Percentiles rank a stretch among this genome's conserved stretches.
These are phyloP conservation scores for Drosophila ezoana DNA, from an alignment of 2,888 invertebrate species.

Conservation along the genomic window DNA sequence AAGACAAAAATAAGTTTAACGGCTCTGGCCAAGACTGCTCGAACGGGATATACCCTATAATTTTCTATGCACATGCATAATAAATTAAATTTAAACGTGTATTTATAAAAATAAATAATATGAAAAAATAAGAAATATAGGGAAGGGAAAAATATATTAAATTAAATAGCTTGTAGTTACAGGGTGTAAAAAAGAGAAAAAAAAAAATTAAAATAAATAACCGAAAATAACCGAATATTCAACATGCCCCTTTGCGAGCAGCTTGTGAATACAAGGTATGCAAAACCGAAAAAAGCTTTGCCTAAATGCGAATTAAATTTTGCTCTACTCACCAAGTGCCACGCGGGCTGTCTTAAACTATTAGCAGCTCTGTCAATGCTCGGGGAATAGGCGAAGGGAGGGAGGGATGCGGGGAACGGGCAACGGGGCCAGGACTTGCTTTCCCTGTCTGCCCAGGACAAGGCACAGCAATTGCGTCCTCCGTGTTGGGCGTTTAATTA, in stretches of 20 bases:
- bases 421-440: neutral
- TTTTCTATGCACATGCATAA: too few species aligned
- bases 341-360: conserved; percentile 72
- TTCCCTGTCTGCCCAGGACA: conserved; percentile 13
- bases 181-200: too few species aligned
- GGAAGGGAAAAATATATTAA: too few species aligned
- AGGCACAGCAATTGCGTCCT: conserved; percentile 57
- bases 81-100: too few species aligned
- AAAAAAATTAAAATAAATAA: too few species aligned
- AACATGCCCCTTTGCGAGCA: neutral
- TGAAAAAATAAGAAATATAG: too few species aligned
- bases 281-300: conserved; percentile 30
- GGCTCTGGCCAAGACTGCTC: neutral
- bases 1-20: conserved; percentile 2
- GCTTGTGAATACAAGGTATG: neutral
- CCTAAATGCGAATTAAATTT: conserved; percentile 77
- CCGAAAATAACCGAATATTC: too few species aligned
- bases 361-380: conserved; percentile 63
- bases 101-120: too few species aligned
- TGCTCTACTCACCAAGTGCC: conserved; percentile 44
- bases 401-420: neutral
- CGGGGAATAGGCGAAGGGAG: conserved; percentile 9
- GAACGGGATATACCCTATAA: neutral
- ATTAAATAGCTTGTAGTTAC: too few species aligned
- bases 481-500: conserved; percentile 62